Evolutionary conservation across 2,888 invertebrate genomes (phyloP).

Genomic region (Diaphora mendica): DNA sequence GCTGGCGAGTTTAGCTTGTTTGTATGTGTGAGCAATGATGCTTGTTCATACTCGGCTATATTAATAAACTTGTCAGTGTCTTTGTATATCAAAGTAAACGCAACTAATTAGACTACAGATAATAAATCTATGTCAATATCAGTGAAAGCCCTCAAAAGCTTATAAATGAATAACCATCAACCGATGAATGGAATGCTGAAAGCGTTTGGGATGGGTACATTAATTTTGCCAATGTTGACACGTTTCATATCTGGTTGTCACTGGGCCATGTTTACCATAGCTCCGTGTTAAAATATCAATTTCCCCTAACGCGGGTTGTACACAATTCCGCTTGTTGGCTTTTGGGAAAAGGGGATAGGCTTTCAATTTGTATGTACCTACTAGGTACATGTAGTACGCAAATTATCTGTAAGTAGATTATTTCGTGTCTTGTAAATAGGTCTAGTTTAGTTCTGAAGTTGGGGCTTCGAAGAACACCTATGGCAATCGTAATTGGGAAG

Average conservation of each 20-base stretch:
- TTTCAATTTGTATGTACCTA: neutral
- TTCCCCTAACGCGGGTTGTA: slow-evolving; percentile 21
- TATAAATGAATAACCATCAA: slow-evolving; percentile 2
- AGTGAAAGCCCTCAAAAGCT: neutral
- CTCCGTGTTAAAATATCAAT: slow-evolving; percentile 34
- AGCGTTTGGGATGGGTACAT: slow-evolving; percentile 16
- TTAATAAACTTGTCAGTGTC: neutral
- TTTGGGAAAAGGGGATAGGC: neutral
- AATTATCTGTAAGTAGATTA: neutral
- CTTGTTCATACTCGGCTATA: neutral
- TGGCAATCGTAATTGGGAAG: no score
- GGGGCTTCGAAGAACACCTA: no score
- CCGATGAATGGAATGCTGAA: slow-evolving; percentile 6
- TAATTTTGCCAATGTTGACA: slow-evolving; percentile 26
- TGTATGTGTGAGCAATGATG: neutral
- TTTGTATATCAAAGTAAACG: neutral
- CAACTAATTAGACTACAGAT: neutral
- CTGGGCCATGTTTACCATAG: slow-evolving; percentile 25
- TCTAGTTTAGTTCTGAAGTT: no score
- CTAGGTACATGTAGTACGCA: neutral
- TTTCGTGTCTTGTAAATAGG: no score
- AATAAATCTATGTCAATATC: neutral
- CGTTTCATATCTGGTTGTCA: slow-evolving; percentile 22
- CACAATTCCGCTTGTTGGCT: slow-evolving; percentile 1
- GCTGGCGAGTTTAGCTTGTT: no score